Conservation (phyloP, 1,140 invertebrate genomes). For the Ditylenchus dipsaci region DNA sequence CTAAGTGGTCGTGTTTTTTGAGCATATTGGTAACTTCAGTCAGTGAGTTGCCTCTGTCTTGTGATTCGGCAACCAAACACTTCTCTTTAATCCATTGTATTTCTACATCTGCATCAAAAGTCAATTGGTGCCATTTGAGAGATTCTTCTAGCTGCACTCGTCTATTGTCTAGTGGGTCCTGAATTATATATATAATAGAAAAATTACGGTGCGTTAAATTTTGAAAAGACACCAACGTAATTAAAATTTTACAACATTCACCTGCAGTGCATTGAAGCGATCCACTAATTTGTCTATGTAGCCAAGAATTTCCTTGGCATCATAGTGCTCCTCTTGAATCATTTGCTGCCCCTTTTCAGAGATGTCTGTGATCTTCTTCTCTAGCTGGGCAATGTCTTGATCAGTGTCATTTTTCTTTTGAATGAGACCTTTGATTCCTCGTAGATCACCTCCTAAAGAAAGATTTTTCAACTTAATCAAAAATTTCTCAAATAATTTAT, state of each 20-base stretch:
- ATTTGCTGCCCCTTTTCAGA: constrained; percentile 77
- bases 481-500: no score
- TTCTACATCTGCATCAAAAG: constrained; percentile 85
- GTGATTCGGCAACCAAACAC: constrained; percentile 72
- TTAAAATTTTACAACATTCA: background rate
- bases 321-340: constrained; percentile 86
- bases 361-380: constrained; percentile 72
- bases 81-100: constrained; percentile 90
- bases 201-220: background rate
- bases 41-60: constrained; percentile 69
- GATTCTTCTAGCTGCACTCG: constrained; percentile 79
- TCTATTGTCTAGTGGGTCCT: constrained; percentile 63
- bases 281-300: constrained; percentile 72
- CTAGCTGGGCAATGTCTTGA: constrained; percentile 73
- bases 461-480: no score
- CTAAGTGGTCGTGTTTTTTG: constrained; percentile 86
- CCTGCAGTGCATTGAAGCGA: constrained; percentile 53
- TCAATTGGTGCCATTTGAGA: constrained; percentile 82
- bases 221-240: background rate
- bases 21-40: constrained; percentile 82
- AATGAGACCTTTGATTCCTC: constrained; percentile 79
- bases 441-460: constrained; percentile 70
- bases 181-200: constrained; percentile 15
- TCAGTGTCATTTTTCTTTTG: constrained; percentile 80
- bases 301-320: constrained; percentile 76